Conservation (phyloP, 2,888 invertebrate species). For the Pyrrhosoma nymphula region DNA sequence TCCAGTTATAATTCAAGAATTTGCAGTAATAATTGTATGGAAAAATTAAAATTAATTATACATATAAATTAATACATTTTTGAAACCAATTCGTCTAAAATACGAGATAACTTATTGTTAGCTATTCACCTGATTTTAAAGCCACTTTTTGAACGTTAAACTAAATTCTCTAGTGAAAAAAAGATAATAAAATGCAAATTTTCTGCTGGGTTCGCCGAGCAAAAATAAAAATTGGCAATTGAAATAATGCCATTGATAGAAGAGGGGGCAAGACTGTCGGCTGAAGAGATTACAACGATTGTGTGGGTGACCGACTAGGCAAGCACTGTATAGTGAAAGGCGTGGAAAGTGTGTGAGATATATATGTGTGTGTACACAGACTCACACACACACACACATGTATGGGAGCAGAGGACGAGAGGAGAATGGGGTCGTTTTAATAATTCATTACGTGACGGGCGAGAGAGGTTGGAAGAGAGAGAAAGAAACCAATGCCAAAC, state of each 20-base stretch:
- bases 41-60: too few species aligned
- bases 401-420: background rate
- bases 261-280: background rate
- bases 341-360: background rate
- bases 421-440: constrained; percentile 28
- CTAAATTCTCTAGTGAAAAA: too few species aligned
- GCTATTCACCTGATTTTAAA: too few species aligned
- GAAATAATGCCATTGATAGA: background rate
- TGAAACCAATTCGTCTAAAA: too few species aligned
- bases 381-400: background rate
- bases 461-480: background rate
- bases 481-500: background rate
- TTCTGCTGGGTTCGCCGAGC: too few species aligned
- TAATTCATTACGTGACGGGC: constrained; percentile 35
- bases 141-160: too few species aligned
- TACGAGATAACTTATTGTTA: too few species aligned
- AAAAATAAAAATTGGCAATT: background rate
- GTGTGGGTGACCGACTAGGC: background rate
- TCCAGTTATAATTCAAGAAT: too few species aligned
- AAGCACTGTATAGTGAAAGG: background rate
- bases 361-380: background rate
- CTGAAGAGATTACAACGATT: background rate
- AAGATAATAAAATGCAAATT: too few species aligned
- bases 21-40: too few species aligned
- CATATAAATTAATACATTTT: too few species aligned